Evolutionary conservation across 2,797 vertebrate genomes (phyloP).

Genomic region (Chiloscyllium punctatum): DNA sequence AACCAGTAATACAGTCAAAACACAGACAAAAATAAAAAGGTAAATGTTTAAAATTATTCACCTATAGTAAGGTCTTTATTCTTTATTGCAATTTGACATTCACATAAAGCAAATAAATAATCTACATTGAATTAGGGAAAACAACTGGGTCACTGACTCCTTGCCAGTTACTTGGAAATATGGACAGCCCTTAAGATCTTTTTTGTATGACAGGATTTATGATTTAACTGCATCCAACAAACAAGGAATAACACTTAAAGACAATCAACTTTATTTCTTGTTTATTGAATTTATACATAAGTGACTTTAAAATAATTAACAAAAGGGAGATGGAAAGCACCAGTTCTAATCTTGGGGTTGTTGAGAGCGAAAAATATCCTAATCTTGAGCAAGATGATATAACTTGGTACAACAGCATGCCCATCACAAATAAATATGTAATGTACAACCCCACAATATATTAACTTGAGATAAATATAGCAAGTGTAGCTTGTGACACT

Average conservation of each 20-base stretch:
- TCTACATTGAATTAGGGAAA: neutral
- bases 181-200: neutral
- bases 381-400: neutral
- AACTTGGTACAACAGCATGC: neutral
- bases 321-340: neutral
- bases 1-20: neutral
- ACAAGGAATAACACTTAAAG: neutral
- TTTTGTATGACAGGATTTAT: too few species aligned
- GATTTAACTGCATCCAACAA: neutral
- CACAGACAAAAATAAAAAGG: neutral
- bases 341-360: neutral
- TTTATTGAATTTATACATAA: neutral
- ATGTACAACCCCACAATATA: neutral
- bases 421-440: neutral
- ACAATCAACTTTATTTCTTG: neutral
- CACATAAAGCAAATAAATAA: neutral
- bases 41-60: neutral
- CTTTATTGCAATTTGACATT: neutral
- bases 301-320: neutral
- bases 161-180: neutral
- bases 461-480: neutral
- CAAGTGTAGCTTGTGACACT: neutral
- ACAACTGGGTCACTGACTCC: neutral
- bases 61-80: neutral
- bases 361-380: neutral